Evolutionary conservation across 1,140 invertebrate genomes (phyloP), one percentile per base, ranked within the genome.

Genomic region (Trichonephila inaurata): DNA sequence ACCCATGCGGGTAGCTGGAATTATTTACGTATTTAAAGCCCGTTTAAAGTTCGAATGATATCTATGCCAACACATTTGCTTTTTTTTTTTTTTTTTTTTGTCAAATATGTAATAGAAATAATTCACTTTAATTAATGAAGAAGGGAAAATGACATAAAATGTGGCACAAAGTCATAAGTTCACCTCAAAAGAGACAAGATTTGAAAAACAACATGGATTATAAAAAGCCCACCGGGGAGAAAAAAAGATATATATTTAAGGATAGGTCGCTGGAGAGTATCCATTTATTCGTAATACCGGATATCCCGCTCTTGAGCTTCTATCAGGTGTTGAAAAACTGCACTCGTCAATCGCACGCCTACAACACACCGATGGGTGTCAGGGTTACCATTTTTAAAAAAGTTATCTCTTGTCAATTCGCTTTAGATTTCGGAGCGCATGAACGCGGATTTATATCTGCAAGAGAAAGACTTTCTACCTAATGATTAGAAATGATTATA

Each of bases 251-350:
- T 0, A 28, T n/a, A 8, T 51, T n/a, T 58, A 58, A 83, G 10
- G 19, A 21, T 19, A 51, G 51, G 10, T 51, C 51, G 10, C 51
- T 51, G 10, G 28, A 40, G 7, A 33, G 72, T 28, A 44, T 7
- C 10, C 8, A 24, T 21, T 2, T 62, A 28, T 87, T n/a, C 12
- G 8, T n/a, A 21, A 10, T 28, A n/a, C 86, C 86, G 86, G 86
- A 88, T 88, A 88, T 88, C 61, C 86, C 86, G 61, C 61, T 64
- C 61, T 66, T 18, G 60, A 14, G 86, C 60, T 28, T 28, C 64
- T 58, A 88, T 64, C 62, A 64, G 86, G 58, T 66, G 86, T 40
- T 88, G 86, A 88, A 64, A 88, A 88, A 88, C 86, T 88, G 61
- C 61, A 1, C 44, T 28, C 61, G 40, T 88, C 86, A 64, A 88